A percentile compares a stretch with the other conserved stretches of the same genome.
These are phyloP conservation scores for Heteromyza rotundicornis DNA, from an alignment of 2,888 invertebrate species.

Conservation along the genomic window DNA sequence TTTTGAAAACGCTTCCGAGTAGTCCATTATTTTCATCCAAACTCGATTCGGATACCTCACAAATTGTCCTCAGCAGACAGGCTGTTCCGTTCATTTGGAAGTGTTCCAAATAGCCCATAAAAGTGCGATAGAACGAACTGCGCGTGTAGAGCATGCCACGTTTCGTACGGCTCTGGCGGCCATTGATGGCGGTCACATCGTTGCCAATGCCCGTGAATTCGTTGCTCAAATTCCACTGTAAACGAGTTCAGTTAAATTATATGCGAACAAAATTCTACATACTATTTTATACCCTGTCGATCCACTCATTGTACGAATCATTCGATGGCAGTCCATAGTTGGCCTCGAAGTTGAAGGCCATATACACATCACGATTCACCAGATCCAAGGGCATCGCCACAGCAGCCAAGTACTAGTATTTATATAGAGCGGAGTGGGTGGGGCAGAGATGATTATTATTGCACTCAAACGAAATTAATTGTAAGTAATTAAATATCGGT, in stretches of 20 bases:
- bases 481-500: no score
- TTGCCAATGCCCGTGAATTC: slow-evolving; percentile 49
- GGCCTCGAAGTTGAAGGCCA: slow-evolving; percentile 77
- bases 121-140: slow-evolving; percentile 48
- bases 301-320: slow-evolving; percentile 66
- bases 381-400: slow-evolving; percentile 74
- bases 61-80: slow-evolving; percentile 72
- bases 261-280: not conserved
- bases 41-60: slow-evolving; percentile 66
- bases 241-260: not conserved
- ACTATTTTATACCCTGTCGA: slow-evolving; percentile 47
- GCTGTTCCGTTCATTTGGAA: slow-evolving; percentile 63
- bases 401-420: slow-evolving; percentile 74
- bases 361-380: slow-evolving; percentile 70
- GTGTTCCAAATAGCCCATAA: slow-evolving; percentile 49
- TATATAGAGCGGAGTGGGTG: slow-evolving; percentile 38
- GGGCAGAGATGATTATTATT: not conserved
- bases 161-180: slow-evolving; percentile 30
- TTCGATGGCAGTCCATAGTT: slow-evolving; percentile 70
- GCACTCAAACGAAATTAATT: no score
- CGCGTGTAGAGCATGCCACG: slow-evolving; percentile 39
- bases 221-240: slow-evolving; percentile 53
- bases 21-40: slow-evolving; percentile 67
- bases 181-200: slow-evolving; percentile 50
- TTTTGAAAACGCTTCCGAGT: slow-evolving; percentile 71